Percentiles rank a stretch among this genome's conserved stretches.
phyloP scores from a whole-genome alignment of 2,888 invertebrate species.

The Unio delphinus region DNA sequence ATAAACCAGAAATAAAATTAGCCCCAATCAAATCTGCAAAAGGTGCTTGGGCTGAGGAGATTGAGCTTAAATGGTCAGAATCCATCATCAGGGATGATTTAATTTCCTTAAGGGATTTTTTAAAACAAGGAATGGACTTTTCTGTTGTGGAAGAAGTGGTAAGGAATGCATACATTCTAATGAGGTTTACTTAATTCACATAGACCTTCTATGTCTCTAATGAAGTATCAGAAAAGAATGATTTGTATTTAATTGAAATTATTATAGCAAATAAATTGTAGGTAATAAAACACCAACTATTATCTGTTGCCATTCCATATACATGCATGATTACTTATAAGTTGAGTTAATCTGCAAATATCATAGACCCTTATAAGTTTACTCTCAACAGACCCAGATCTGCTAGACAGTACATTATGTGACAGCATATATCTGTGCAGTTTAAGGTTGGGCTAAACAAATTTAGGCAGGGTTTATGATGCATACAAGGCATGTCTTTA shows the following conservation, averaged over 20 bases:
- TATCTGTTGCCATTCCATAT: too few relatives aligned
- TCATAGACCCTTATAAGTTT: too few relatives aligned
- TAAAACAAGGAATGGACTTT: conserved; percentile 64
- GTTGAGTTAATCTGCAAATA: too few relatives aligned
- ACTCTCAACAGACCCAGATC: too few relatives aligned
- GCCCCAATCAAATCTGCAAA: conserved; percentile 49
- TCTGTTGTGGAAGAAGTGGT: conserved; percentile 67
- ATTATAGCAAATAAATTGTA: neutral
- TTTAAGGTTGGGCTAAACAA: too few relatives aligned
- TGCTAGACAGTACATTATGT: too few relatives aligned
- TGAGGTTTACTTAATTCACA: neutral
- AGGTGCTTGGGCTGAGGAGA: conserved; percentile 59
- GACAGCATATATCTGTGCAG: too few relatives aligned
- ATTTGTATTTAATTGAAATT: neutral
- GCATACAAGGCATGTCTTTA: too few relatives aligned
- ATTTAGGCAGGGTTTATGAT: too few relatives aligned
- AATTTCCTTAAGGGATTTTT: conserved; percentile 61
- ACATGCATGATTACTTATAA: too few relatives aligned
- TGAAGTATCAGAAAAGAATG: too few relatives aligned
- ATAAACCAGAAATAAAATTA: conserved; percentile 19
- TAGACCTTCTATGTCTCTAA: neutral
- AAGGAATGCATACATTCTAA: conserved; percentile 9
- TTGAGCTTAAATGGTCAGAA: conserved; percentile 61
- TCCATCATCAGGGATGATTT: conserved; percentile 60
- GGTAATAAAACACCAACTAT: neutral